Evolutionary conservation across 2,797 vertebrate species (phyloP), one percentile per base, ranked within the genome.

Genomic region (Hydrophis major): DNA sequence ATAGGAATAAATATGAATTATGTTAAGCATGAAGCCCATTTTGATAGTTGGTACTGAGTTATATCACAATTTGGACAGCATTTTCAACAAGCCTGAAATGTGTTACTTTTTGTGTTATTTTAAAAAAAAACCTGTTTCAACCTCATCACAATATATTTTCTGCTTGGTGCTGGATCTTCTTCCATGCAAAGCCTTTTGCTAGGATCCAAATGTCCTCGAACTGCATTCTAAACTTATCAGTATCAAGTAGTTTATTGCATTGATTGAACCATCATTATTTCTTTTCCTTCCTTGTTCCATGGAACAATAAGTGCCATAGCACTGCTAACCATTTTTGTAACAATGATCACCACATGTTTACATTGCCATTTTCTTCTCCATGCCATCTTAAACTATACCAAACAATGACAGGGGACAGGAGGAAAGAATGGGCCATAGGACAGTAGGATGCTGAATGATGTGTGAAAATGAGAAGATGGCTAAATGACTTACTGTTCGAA

Each of bases 401-500:
- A 97, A 96, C 95, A 96, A 95, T 61, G 4, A 93, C 89, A 86
- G 92, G 92, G 11, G 89, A 94, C 92, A 92, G 93, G 92, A 96
- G 95, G 93, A 93, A 94, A 95, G 94, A 97, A 97, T 90, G 95
- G 96, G 95, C 69, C 87, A 89, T 94, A 96, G 95, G 97, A 96
- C 95, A 96, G 96, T 95, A 97, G 97, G 96, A 97, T 93, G 92
- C 93, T 93, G 95, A 96, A 96, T 4, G 55, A 92, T 95, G 96
- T 96, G 96, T 97, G 97, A 97, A 97, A 98, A 97, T 0, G 69
- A 96, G 96, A 96, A 94, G 66, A 95, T 96, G 94, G 89, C 96
- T 97, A 97, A 97, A 96, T 96, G 96, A 97, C 95, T 97, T 96
- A 94, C 94, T 92, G 92, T 96, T 97, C 95, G 96, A 97, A 96